These are phyloP conservation scores for Chlorops oryzae DNA, from an alignment of 1,140 invertebrate genomes.

Conservation along the genomic window DNA sequence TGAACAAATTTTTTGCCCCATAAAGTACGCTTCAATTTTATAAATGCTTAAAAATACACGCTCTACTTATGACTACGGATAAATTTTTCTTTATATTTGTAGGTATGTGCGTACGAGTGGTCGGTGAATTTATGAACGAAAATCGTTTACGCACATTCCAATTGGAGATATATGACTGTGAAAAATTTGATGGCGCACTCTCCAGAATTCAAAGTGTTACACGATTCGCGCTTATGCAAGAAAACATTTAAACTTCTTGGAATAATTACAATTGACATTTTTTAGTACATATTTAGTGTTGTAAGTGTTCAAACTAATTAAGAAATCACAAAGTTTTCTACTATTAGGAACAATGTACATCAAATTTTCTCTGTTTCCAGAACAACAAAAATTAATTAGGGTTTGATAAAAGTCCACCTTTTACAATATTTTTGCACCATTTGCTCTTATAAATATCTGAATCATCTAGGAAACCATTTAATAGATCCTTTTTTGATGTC, in stretches of 20 bases:
- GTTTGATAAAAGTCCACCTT: not conserved
- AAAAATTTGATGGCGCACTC: slow-evolving; percentile 22
- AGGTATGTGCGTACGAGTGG: slow-evolving; percentile 30
- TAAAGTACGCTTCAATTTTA: no score
- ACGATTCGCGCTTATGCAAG: slow-evolving; percentile 29
- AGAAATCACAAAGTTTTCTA: not conserved
- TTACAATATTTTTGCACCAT: no score
- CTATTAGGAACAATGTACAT: slow-evolving; percentile 5
- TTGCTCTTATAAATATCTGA: no score
- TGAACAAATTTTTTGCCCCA: not conserved
- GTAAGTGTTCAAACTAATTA: slow-evolving; percentile 10
- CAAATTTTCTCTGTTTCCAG: slow-evolving; percentile 4
- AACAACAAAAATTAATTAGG: not conserved
- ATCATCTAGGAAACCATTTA: no score
- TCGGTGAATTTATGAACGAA: slow-evolving; percentile 26
- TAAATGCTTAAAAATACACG: no score
- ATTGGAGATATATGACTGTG: slow-evolving; percentile 19
- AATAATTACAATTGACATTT: slow-evolving; percentile 11
- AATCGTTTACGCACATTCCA: slow-evolving; percentile 32
- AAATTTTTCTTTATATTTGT: slow-evolving; percentile 1
- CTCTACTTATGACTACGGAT: not conserved
- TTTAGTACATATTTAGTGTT: slow-evolving; percentile 6
- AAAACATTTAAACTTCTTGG: slow-evolving; percentile 10
- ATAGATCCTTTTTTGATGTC: no score
- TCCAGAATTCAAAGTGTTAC: slow-evolving; percentile 28